Percentiles rank a stretch among this genome's conserved stretches.
phyloP scores from a whole-genome alignment of 1,140 invertebrate genomes.

The Oscheius sp. region DNA sequence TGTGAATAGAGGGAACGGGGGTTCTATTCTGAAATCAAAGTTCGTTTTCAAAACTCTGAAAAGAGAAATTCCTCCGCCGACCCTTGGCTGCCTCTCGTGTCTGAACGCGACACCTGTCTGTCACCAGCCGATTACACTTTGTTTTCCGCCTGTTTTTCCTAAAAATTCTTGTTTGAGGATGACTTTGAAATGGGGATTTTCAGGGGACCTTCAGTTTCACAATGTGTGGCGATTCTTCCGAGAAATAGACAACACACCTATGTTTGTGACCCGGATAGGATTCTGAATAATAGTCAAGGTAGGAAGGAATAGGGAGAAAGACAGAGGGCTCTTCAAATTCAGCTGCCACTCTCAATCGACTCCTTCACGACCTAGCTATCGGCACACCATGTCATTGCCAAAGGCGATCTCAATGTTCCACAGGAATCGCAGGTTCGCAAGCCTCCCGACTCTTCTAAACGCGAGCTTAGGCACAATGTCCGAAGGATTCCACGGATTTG shows the following conservation, averaged over 20 bases:
- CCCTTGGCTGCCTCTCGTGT: too few species aligned
- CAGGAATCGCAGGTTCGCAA: conserved; percentile 31
- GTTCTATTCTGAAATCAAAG: too few species aligned
- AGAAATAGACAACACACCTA: conserved; percentile 43
- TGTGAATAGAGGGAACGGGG: too few species aligned
- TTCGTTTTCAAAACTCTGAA: too few species aligned
- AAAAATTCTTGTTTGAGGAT: too few species aligned
- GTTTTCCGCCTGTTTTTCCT: too few species aligned
- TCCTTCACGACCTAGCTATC: conserved; percentile 51
- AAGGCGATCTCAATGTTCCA: conserved; percentile 56
- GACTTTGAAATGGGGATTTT: too few species aligned
- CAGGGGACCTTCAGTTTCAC: conserved; percentile 22
- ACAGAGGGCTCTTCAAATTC: conserved; percentile 1
- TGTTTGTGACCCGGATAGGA: conserved; percentile 59
- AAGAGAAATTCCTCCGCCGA: too few species aligned
- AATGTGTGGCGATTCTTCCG: conserved; percentile 30
- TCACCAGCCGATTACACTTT: too few species aligned
- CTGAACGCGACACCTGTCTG: too few species aligned
- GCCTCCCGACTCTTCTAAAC: background rate
- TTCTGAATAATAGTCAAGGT: conserved; percentile 59
- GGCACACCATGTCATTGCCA: conserved; percentile 60
- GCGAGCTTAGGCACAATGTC: background rate
- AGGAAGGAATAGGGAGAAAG: conserved; percentile 10
- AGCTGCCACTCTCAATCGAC: conserved; percentile 53
- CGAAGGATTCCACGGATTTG: conserved; percentile 54